A percentile compares a stretch with the other conserved stretches of the same genome.
Conservation (phyloP, 2,797 vertebrate species). For the Syngnathus rostellatus region DNA sequence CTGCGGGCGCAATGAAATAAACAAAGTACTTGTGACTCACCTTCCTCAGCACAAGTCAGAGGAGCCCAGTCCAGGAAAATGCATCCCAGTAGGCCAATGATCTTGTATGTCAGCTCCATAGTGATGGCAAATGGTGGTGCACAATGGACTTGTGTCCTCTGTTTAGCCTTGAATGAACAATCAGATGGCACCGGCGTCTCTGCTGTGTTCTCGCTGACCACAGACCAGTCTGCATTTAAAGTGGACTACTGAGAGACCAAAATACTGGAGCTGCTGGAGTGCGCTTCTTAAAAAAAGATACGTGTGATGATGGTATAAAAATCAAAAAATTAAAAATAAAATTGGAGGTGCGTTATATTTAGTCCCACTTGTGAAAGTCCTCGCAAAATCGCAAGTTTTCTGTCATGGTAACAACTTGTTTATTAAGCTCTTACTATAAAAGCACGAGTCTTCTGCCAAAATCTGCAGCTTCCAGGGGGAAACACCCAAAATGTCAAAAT, state of each 20-base stretch:
- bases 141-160: conserved; percentile 13
- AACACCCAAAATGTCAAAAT: not conserved
- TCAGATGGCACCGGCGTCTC: conserved; percentile 22
- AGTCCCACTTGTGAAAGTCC: not conserved
- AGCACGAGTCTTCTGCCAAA: not conserved
- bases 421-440: not conserved
- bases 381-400: not conserved
- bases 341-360: not conserved
- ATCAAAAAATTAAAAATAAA: not conserved
- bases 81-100: conserved; percentile 50
- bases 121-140: conserved; percentile 16
- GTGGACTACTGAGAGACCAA: conserved; percentile 26
- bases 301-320: no score
- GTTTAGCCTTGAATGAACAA: conserved; percentile 23
- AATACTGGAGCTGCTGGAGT: conserved; percentile 17
- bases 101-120: conserved; percentile 62
- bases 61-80: conserved; percentile 46
- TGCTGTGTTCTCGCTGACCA: not conserved
- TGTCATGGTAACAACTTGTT: conserved; percentile 3
- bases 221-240: conserved; percentile 61
- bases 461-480: not conserved
- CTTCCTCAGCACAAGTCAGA: conserved; percentile 65
- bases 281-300: not conserved
- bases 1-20: not conserved
- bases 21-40: conserved; percentile 46